Conservation (phyloP, 2,113 vertebrate genomes). For the Sus scrofa region DNA sequence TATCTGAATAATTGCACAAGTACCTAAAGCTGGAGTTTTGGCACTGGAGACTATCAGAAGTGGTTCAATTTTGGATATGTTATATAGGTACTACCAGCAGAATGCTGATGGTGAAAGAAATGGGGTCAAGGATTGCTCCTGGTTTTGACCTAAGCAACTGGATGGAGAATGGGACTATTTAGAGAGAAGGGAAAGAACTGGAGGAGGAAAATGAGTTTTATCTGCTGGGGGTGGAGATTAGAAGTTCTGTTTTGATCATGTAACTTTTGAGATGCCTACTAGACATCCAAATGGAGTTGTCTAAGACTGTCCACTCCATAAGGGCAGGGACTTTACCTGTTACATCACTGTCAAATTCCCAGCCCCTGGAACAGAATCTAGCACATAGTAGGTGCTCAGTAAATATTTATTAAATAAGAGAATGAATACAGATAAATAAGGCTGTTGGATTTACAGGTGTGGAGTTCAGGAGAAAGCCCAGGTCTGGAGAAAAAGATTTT, state of each 20-base stretch:
- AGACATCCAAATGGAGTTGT: not conserved
- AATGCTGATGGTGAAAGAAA: not conserved
- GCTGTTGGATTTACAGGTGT: not conserved
- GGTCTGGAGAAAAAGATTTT: not conserved
- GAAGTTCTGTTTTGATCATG: not conserved
- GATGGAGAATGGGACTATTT: not conserved
- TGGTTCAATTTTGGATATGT: not conserved
- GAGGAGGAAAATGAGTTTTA: not conserved
- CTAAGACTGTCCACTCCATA: not conserved
- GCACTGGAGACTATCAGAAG: not conserved
- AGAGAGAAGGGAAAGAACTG: not conserved
- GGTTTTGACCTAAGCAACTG: not conserved
- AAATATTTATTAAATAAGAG: constrained; percentile 24
- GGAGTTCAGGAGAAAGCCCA: not conserved
- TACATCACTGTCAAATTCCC: not conserved
- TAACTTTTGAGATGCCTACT: not conserved
- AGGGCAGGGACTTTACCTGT: not conserved
- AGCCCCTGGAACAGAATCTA: not conserved
- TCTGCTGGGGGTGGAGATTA: not conserved
- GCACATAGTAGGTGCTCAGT: not conserved
- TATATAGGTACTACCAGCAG: not conserved
- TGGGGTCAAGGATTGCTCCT: not conserved
- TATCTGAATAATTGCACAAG: not conserved
- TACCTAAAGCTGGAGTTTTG: not conserved
- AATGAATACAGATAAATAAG: not conserved